Conservation (phyloP, 1,140 invertebrate genomes). For the Acromyrmex heyeri region DNA sequence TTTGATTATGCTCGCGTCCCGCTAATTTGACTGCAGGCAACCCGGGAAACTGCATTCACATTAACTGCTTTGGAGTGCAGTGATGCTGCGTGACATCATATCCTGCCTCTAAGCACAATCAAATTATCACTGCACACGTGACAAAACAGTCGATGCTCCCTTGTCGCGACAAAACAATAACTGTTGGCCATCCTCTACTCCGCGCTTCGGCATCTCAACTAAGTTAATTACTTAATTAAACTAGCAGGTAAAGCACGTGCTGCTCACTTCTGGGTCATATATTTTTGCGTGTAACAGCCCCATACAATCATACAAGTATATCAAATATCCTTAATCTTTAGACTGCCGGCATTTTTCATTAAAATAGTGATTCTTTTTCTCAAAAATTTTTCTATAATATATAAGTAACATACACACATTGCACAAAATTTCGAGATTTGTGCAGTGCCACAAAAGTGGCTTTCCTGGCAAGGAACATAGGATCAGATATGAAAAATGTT, state of each 20-base stretch:
- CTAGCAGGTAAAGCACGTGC: slow-evolving; percentile 10
- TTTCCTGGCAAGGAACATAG: too few species aligned
- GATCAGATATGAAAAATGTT: too few species aligned
- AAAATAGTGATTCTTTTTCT: too few species aligned
- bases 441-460: too few species aligned
- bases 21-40: slow-evolving; percentile 69
- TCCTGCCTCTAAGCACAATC: slow-evolving; percentile 65
- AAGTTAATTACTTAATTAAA: slow-evolving; percentile 64
- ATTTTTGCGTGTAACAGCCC: slow-evolving; percentile 5
- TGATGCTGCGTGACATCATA: slow-evolving; percentile 53
- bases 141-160: slow-evolving; percentile 64
- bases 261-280: background rate
- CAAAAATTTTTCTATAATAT: too few species aligned
- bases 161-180: slow-evolving; percentile 56
- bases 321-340: background rate
- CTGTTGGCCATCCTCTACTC: background rate
- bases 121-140: slow-evolving; percentile 62
- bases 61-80: slow-evolving; percentile 52
- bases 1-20: slow-evolving; percentile 42
- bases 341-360: too few species aligned
- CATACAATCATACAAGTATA: background rate
- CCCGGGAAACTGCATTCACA: slow-evolving; percentile 65
- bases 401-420: too few species aligned
- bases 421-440: too few species aligned
- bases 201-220: background rate